These are phyloP conservation scores for Ctenopoma kingsleyae DNA, from an alignment of 2,797 vertebrate genomes.

Conservation along the genomic window DNA sequence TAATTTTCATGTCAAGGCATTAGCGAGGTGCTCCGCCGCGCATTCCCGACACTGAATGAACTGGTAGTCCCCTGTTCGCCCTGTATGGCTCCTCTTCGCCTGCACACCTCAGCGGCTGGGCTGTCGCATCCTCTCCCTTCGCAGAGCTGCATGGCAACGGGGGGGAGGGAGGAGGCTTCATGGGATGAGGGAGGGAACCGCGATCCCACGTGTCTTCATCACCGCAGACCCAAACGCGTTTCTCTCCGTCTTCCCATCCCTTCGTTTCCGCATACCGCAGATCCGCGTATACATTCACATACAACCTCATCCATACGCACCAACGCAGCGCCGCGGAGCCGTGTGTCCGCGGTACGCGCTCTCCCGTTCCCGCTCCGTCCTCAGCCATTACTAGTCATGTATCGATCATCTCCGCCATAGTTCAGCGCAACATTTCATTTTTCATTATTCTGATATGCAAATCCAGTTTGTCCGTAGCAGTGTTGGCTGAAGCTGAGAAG, in stretches of 20 bases:
- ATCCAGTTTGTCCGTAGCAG: constrained; percentile 37
- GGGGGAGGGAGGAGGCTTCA: constrained; percentile 62
- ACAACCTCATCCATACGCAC: constrained; percentile 45
- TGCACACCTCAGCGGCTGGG: constrained; percentile 11
- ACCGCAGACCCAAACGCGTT: constrained; percentile 65
- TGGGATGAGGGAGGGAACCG: constrained; percentile 76
- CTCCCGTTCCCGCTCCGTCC: constrained; percentile 34
- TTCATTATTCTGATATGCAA: constrained; percentile 50
- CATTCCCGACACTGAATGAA: background rate
- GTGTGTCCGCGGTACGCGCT: constrained; percentile 60
- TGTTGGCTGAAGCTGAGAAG: constrained; percentile 45
- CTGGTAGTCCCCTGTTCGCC: no score
- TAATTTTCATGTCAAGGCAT: background rate
- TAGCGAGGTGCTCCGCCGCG: background rate
- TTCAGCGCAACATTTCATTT: constrained; percentile 38
- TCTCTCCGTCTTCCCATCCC: constrained; percentile 55
- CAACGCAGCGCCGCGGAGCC: constrained; percentile 55
- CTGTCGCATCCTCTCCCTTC: constrained; percentile 66
- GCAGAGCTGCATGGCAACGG: constrained; percentile 81
- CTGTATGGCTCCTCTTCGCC: background rate
- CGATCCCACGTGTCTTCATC: constrained; percentile 77
- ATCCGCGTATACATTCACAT: constrained; percentile 47
- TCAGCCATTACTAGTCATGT: constrained; percentile 44
- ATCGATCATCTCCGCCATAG: constrained; percentile 46
- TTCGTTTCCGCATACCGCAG: constrained; percentile 74